These are phyloP conservation scores for Oceanodroma leucorhoa DNA, from an alignment of 2,797 vertebrate genomes.

Conservation along the genomic window DNA sequence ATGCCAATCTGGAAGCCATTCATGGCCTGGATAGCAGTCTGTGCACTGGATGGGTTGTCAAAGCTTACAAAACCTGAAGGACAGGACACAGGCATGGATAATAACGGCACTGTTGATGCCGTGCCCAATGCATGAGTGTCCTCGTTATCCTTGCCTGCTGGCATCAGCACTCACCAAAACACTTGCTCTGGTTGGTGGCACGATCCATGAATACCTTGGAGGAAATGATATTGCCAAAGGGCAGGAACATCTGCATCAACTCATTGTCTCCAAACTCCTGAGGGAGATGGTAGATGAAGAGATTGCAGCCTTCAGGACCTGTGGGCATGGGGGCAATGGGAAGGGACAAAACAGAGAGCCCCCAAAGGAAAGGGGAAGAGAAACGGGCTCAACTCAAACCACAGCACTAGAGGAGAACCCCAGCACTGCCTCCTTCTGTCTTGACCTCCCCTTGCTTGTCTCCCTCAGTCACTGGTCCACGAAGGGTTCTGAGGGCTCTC, in stretches of 20 bases:
- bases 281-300: conserved; percentile 99
- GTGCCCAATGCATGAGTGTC: background rate
- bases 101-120: background rate
- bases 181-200: conserved; percentile 99
- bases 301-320: conserved; percentile 99
- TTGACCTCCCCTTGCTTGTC: background rate
- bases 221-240: conserved; percentile 96
- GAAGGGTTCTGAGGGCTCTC: background rate
- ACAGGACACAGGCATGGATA: background rate
- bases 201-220: conserved; percentile 99
- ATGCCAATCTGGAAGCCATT: conserved; percentile 99
- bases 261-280: conserved; percentile 99
- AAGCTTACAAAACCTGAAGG: conserved; percentile 95
- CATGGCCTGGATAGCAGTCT: conserved; percentile 98
- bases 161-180: conserved; percentile 83
- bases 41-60: conserved; percentile 96
- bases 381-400: conserved; percentile 2
- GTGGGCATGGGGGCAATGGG: conserved; percentile 47
- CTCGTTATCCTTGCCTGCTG: background rate
- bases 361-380: conserved; percentile 52
- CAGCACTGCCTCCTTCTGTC: background rate
- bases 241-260: conserved; percentile 99
- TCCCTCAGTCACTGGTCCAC: background rate
- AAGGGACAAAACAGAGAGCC: conserved; percentile 49
- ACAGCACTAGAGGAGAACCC: background rate